Percentiles rank a stretch among this genome's conserved stretches.
Conservation (phyloP, 2,888 invertebrate species). For the Eupithecia subfuscata region DNA sequence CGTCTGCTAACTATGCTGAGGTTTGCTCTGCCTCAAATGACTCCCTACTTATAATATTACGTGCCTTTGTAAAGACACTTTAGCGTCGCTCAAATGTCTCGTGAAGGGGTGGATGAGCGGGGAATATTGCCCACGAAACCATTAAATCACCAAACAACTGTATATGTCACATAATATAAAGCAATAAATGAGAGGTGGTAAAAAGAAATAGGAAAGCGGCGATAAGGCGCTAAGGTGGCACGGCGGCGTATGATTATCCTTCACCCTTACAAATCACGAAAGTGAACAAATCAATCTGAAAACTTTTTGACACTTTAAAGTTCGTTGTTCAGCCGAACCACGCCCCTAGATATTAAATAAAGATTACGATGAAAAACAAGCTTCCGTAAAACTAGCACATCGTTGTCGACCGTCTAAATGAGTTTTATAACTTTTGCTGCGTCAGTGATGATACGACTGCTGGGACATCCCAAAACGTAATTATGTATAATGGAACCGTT, state of each 20-base stretch:
- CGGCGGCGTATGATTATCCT: not conserved
- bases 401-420: slow-evolving; percentile 52
- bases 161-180: not conserved
- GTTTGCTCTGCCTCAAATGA: slow-evolving; percentile 40
- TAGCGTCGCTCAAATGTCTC: slow-evolving; percentile 25
- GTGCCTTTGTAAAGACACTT: slow-evolving; percentile 33
- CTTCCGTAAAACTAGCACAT: slow-evolving; percentile 38
- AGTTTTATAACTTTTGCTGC: slow-evolving; percentile 69
- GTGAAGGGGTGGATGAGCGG: slow-evolving; percentile 6
- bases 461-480: slow-evolving; percentile 58
- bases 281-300: slow-evolving; percentile 31
- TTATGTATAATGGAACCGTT: slow-evolving; percentile 73
- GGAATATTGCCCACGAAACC: not conserved
- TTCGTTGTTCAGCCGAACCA: slow-evolving; percentile 35
- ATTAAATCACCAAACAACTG: not conserved
- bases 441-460: slow-evolving; percentile 50
- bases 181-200: not conserved
- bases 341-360: slow-evolving; percentile 37
- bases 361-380: slow-evolving; percentile 41
- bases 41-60: slow-evolving; percentile 38
- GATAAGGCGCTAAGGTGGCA: not conserved
- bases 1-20: slow-evolving; percentile 53
- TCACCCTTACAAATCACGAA: slow-evolving; percentile 21
- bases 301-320: slow-evolving; percentile 32
- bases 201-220: not conserved